Percentiles rank a stretch among this genome's conserved stretches.
Evolutionary conservation across 2,888 invertebrate genomes (phyloP).

Genomic region (Dryococelus australis): DNA sequence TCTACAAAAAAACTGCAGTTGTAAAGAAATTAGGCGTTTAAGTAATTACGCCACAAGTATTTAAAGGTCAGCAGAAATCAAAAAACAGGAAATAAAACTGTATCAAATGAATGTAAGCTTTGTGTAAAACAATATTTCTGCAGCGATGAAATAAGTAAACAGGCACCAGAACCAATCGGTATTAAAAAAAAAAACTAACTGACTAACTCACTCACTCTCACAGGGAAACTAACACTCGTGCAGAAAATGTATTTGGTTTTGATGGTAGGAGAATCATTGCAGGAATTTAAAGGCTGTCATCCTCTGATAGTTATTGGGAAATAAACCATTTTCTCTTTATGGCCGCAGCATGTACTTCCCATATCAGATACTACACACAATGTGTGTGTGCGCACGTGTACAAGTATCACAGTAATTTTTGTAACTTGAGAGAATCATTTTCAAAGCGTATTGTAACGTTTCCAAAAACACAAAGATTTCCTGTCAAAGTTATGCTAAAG

Average conservation of each 20-base stretch:
- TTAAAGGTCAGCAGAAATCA: background rate
- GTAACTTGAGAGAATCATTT: background rate
- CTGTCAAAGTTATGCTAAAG: background rate
- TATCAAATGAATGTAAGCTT: background rate
- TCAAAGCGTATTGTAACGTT: background rate
- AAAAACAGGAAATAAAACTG: background rate
- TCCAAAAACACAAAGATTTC: background rate
- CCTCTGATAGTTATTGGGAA: background rate
- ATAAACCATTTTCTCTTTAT: background rate
- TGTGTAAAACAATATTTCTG: background rate
- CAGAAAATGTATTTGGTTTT: constrained; percentile 25
- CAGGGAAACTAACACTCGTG: background rate
- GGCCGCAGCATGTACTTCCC: background rate
- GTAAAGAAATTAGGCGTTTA: background rate
- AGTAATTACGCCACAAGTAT: background rate
- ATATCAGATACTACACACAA: background rate
- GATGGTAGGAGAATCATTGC: constrained; percentile 17
- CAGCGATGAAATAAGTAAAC: constrained; percentile 2
- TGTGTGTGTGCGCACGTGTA: constrained; percentile 23
- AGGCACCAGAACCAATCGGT: background rate
- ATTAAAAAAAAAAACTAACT: constrained; percentile 8
- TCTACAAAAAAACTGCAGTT: constrained; percentile 4
- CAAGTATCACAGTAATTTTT: background rate
- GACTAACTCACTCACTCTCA: too few species aligned
- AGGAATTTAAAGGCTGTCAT: constrained; percentile 7